phyloP scores from a whole-genome alignment of 2,888 invertebrate genomes.

The Bombylius major region DNA sequence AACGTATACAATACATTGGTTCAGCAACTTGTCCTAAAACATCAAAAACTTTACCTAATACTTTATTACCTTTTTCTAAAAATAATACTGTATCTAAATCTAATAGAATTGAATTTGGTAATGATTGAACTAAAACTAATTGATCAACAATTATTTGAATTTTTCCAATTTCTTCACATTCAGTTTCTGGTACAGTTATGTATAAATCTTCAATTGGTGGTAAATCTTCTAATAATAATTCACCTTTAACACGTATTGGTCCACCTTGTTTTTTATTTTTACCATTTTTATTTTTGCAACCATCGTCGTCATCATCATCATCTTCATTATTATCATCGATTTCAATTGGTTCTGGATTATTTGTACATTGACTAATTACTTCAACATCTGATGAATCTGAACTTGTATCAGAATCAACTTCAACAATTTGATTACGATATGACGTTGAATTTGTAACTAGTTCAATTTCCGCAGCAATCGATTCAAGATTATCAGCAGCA shows the following conservation, averaged over 20 bases:
- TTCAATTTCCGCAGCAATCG: neutral
- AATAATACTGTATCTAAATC: constrained; percentile 83
- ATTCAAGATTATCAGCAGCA: neutral
- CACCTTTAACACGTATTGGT: constrained; percentile 29
- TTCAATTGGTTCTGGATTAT: neutral
- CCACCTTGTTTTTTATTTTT: constrained; percentile 14
- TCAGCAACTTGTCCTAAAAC: constrained; percentile 77
- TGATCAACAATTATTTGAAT: constrained; percentile 59
- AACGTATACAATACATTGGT: constrained; percentile 83
- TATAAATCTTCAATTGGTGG: constrained; percentile 72
- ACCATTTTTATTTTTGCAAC: constrained; percentile 20
- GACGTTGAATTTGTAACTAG: neutral
- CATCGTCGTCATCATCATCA: constrained; percentile 22
- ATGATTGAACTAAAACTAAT: constrained; percentile 63
- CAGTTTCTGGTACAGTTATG: constrained; percentile 62
- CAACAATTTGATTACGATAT: neutral
- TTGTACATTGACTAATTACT: constrained; percentile 1
- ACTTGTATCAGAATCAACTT: constrained; percentile 2
- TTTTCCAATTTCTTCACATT: constrained; percentile 60
- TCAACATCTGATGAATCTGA: constrained; percentile 9
- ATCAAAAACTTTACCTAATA: constrained; percentile 76
- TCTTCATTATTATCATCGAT: constrained; percentile 22
- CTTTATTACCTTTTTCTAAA: constrained; percentile 59
- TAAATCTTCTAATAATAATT: constrained; percentile 47
- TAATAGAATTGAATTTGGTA: constrained; percentile 60